Conservation (phyloP, 2,888 invertebrate species). For the Thumatha senex region DNA sequence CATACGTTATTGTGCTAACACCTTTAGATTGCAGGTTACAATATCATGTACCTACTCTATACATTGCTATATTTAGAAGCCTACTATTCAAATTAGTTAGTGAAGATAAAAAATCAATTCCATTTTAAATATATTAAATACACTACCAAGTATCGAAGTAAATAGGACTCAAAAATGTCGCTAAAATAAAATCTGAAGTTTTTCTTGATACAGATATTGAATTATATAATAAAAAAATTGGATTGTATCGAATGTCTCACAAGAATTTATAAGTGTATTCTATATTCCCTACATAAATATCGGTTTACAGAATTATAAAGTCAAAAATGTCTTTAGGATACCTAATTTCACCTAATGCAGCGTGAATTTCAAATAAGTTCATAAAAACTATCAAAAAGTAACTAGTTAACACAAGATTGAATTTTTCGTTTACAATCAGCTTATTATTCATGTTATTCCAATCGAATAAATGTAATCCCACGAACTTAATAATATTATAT, state of each 20-base stretch:
- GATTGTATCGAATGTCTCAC: not conserved
- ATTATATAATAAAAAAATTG: not conserved
- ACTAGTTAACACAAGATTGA: conserved; percentile 2
- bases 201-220: too few relatives aligned
- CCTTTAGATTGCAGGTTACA: too few relatives aligned
- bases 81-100: too few relatives aligned
- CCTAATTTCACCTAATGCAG: too few relatives aligned
- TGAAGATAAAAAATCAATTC: too few relatives aligned
- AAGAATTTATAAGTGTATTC: not conserved
- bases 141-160: too few relatives aligned
- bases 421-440: conserved; percentile 1
- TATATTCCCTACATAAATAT: conserved; percentile 10
- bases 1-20: too few relatives aligned
- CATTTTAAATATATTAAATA: too few relatives aligned
- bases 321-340: conserved; percentile 11
- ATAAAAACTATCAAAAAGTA: conserved; percentile 11
- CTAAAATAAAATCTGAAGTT: too few relatives aligned
- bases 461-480: conserved; percentile 8
- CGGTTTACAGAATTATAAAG: conserved; percentile 8
- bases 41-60: too few relatives aligned
- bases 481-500: conserved; percentile 9
- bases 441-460: conserved; percentile 13
- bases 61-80: too few relatives aligned
- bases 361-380: conserved; percentile 5
- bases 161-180: too few relatives aligned